These are phyloP conservation scores for Gadus macrocephalus DNA, from an alignment of 2,113 vertebrate genomes.

Conservation along the genomic window DNA sequence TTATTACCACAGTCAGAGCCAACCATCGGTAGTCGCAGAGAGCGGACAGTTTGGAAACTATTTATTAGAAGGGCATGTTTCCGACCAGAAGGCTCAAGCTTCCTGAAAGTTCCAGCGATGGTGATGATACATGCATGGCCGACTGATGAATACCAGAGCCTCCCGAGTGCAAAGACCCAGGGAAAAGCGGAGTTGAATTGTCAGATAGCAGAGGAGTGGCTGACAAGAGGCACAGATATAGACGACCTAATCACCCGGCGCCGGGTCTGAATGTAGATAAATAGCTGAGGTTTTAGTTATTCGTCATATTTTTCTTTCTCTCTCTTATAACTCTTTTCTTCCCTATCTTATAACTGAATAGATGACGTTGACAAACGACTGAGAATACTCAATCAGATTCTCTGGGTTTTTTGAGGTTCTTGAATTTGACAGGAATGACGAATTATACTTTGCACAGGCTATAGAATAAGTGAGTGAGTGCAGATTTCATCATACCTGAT, in stretches of 20 bases:
- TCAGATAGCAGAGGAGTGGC: conserved; percentile 23
- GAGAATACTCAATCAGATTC: not conserved
- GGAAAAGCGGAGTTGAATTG: conserved; percentile 12
- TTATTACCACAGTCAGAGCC: conserved; percentile 27
- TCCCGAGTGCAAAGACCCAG: not conserved
- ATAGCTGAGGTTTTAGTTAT: not conserved
- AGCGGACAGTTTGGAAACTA: conserved; percentile 24
- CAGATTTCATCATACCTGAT: conserved; percentile 28
- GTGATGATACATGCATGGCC: not conserved
- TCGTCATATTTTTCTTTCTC: not conserved
- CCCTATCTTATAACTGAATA: not conserved
- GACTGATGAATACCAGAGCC: conserved; percentile 23
- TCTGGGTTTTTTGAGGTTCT: not conserved
- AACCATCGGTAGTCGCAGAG: conserved; percentile 3
- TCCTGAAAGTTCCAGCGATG: conserved; percentile 24
- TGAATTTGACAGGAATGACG: not conserved
- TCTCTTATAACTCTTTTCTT: too few species aligned
- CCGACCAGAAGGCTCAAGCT: conserved; percentile 20
- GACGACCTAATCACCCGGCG: conserved; percentile 1
- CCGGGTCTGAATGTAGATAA: conserved; percentile 16
- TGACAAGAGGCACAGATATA: conserved; percentile 17
- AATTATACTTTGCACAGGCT: conserved; percentile 6
- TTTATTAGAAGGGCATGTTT: conserved; percentile 46
- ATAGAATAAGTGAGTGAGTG: not conserved
- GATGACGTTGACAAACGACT: not conserved